phyloP scores from a whole-genome alignment of 2,113 vertebrate genomes.

The Sardina pilchardus region DNA sequence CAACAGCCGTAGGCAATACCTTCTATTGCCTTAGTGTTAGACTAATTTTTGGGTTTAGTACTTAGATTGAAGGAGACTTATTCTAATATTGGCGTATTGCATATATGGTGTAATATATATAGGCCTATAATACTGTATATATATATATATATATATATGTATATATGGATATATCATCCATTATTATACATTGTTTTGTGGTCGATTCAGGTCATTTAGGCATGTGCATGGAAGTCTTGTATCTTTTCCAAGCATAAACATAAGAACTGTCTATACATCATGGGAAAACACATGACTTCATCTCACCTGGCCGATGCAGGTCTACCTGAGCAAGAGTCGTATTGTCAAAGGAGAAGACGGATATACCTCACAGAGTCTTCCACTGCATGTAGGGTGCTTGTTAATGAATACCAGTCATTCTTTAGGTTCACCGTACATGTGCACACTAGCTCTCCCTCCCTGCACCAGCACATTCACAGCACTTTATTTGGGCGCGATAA shows the following conservation, averaged over 20 bases:
- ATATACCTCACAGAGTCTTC: not conserved
- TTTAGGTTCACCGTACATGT: constrained; percentile 29
- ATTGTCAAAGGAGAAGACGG: not conserved
- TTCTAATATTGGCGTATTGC: not conserved
- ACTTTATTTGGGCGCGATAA: not conserved
- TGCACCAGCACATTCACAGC: not conserved
- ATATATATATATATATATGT: too few species aligned
- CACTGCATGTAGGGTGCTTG: constrained; percentile 22
- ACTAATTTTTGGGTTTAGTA: constrained; percentile 15
- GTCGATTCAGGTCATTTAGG: not conserved
- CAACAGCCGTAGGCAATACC: not conserved
- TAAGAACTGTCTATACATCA: not conserved
- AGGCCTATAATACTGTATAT: too few species aligned
- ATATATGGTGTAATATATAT: too few species aligned
- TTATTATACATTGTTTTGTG: constrained; percentile 18
- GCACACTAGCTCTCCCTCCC: constrained; percentile 50
- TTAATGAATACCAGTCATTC: constrained; percentile 37
- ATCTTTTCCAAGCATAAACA: not conserved
- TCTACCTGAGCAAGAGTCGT: constrained; percentile 1
- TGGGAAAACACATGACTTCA: constrained; percentile 14
- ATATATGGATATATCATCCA: too few species aligned
- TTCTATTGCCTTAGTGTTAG: not conserved
- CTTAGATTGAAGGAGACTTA: not conserved
- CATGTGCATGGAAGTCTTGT: not conserved
- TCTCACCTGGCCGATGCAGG: not conserved